Evolutionary conservation across 2,797 vertebrate species (phyloP), one percentile per base, ranked within the genome.

Genomic region (Florisuga fusca): DNA sequence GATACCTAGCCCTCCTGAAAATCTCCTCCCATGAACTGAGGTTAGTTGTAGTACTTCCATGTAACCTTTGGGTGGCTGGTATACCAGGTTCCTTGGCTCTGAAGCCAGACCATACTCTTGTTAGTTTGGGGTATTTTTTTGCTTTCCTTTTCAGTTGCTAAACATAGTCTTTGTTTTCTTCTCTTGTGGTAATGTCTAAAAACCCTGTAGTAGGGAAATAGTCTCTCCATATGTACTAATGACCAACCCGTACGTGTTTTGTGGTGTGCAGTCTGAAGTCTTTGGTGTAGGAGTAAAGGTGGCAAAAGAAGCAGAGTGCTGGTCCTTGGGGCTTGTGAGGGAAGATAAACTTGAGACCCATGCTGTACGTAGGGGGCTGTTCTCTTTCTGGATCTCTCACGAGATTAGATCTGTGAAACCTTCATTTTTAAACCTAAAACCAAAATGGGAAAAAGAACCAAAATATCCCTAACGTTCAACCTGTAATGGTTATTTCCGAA

Each of bases 11-110:
- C 53, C 61, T 83, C 43, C 57, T 77, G 82, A 77, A 96, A 77
- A 84, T 69, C 64, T 57, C 59, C 51, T 59, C 22, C 38, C 29
- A 17, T 71, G 6, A 76, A 69, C 93, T 90, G 90, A 81, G 57
- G 68, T 91, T 95, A 83, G 89, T 81, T 66, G 57, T 29, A 57
- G 48, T 92, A 51, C 41, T 89, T 95, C 57, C 57, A 22, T 69
- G 16, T 89, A 89, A 74, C 41, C 81, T 58, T 94, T 64, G 67
- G 57, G 79, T 92, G 83, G 58, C 11, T 86, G 69, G 26, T 27
- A 26, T 83, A 61, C 46, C 21, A 68, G 50, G 21, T 80, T 84
- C 58, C 25, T 94, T 89, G 83, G 66, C 84, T 93, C 77, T 63
- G 57, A 80, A 93, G 66, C 50, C 34, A 14, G 80, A 27, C 64